phyloP scores from a whole-genome alignment of 2,888 invertebrate genomes.

The Anoplius nigerrimus region DNA sequence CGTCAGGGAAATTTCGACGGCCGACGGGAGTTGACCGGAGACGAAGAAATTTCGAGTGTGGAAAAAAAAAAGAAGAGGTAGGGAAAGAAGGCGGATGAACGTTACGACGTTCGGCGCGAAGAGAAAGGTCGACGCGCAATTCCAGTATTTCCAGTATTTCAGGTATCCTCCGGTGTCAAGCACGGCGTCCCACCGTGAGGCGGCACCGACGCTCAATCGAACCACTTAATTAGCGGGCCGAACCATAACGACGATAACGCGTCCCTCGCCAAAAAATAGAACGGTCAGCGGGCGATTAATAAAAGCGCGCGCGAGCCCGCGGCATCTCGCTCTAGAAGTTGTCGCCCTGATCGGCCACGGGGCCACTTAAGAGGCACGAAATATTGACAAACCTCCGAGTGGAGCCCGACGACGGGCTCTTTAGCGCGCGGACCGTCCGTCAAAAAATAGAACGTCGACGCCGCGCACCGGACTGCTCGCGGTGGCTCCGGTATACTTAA shows the following conservation, averaged over 20 bases:
- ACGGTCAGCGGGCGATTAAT: conserved; percentile 27
- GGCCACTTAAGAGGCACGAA: conserved; percentile 8
- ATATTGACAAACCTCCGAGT: conserved; percentile 3
- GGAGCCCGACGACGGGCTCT: neutral
- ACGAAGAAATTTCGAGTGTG: neutral
- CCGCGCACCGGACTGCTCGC: neutral
- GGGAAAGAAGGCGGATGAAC: conserved; percentile 3
- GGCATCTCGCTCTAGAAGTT: conserved; percentile 8
- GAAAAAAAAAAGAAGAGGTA: neutral
- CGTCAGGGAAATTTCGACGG: neutral
- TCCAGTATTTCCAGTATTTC: conserved; percentile 47
- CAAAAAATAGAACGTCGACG: conserved; percentile 5
- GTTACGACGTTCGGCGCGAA: conserved; percentile 10
- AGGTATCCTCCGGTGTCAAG: conserved; percentile 21
- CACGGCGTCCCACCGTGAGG: conserved; percentile 20
- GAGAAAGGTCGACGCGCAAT: conserved; percentile 31
- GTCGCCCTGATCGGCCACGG: conserved; percentile 2
- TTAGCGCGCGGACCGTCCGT: conserved; percentile 1
- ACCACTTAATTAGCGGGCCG: conserved; percentile 36
- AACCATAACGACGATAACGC: conserved; percentile 30
- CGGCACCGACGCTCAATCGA: conserved; percentile 23
- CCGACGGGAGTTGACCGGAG: neutral
- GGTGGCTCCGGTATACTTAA: too few species aligned
- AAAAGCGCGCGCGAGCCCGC: conserved; percentile 17
- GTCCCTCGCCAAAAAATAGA: conserved; percentile 19